Conservation (phyloP, 2,888 invertebrate genomes). For the Amorpha juglandis region DNA sequence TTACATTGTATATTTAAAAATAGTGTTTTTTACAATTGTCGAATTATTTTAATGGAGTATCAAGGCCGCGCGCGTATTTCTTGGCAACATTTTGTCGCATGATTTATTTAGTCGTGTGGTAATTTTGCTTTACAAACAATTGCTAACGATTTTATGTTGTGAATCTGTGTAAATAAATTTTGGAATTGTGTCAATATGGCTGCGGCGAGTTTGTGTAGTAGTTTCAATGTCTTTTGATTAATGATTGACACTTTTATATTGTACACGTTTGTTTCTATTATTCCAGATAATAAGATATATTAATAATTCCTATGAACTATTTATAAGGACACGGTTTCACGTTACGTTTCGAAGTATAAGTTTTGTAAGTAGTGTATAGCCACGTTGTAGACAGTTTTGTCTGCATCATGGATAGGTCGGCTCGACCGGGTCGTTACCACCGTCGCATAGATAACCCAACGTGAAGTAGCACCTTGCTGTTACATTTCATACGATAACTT, state of each 20-base stretch:
- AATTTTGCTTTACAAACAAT: constrained; percentile 38
- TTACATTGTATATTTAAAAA: constrained; percentile 36
- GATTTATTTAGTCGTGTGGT: constrained; percentile 43
- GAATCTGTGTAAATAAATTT: constrained; percentile 53
- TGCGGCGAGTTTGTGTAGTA: background rate
- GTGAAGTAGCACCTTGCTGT: too few species aligned
- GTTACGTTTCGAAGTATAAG: too few species aligned
- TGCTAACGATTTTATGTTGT: constrained; percentile 50
- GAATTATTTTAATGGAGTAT: constrained; percentile 55
- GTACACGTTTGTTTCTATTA: too few species aligned
- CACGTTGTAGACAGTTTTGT: too few species aligned
- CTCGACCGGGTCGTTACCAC: too few species aligned
- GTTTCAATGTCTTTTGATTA: background rate
- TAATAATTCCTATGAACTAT: background rate
- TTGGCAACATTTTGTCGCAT: constrained; percentile 64
- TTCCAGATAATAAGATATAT: too few species aligned
- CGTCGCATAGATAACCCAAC: too few species aligned
- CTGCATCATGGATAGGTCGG: too few species aligned
- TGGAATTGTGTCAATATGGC: constrained; percentile 45
- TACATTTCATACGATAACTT: too few species aligned
- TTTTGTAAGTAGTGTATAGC: too few species aligned
- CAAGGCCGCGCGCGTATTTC: constrained; percentile 54
- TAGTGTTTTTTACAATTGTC: constrained; percentile 54
- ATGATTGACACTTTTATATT: background rate
- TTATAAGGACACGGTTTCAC: background rate